A percentile compares a stretch with the other conserved stretches of the same genome.
phyloP scores from a whole-genome alignment of 2,113 vertebrate genomes.

The Neomonachus schauinslandi region DNA sequence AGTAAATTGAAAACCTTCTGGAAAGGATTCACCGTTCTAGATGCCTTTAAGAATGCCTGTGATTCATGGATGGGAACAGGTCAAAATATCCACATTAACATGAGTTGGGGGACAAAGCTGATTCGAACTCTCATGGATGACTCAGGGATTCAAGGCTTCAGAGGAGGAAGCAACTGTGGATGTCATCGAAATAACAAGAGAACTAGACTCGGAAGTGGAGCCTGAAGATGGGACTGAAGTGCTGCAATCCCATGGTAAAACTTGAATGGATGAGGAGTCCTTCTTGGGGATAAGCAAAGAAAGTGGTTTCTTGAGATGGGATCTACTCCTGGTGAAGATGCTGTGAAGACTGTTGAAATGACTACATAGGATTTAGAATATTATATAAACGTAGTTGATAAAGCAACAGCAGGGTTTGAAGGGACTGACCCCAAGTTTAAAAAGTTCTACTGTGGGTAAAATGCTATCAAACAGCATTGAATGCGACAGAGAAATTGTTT shows the following conservation, averaged over 20 bases:
- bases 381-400: too few species aligned
- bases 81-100: background rate
- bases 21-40: background rate
- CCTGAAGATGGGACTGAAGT: background rate
- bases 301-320: too few species aligned
- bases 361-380: too few species aligned
- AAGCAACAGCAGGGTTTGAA: too few species aligned
- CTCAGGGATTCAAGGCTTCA: background rate
- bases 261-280: background rate
- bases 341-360: too few species aligned
- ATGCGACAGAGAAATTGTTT: too few species aligned
- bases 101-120: background rate
- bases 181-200: too few species aligned
- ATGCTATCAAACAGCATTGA: too few species aligned
- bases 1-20: too few species aligned
- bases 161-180: background rate
- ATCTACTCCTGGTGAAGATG: too few species aligned
- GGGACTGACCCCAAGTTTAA: too few species aligned
- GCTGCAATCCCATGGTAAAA: background rate
- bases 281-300: background rate
- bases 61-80: background rate
- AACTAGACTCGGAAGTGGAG: background rate
- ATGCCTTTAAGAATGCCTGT: background rate
- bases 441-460: too few species aligned
- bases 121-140: background rate